Percentiles rank a stretch among this genome's conserved stretches.
Conservation (phyloP, 2,113 vertebrate species). For the Coreoperca whiteheadi region DNA sequence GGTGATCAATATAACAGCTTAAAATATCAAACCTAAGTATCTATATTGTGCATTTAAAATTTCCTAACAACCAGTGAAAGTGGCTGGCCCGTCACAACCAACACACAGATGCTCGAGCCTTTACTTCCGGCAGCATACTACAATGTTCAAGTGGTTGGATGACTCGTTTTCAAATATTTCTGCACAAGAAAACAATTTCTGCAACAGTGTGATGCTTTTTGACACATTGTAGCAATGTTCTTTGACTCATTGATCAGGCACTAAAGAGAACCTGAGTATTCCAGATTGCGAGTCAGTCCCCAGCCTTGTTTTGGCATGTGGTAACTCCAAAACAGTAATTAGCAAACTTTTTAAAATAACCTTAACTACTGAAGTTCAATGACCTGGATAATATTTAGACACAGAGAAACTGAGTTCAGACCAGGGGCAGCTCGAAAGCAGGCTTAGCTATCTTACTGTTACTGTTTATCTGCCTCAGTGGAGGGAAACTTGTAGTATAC, state of each 20-base stretch:
- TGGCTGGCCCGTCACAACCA: not conserved
- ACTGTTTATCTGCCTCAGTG: not conserved
- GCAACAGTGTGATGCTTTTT: not conserved
- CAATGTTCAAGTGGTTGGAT: not conserved
- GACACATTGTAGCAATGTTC: not conserved
- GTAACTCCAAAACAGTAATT: not conserved
- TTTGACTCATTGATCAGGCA: not conserved
- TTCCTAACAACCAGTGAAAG: not conserved
- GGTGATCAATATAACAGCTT: constrained; percentile 1
- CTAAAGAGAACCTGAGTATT: not conserved
- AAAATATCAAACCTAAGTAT: not conserved
- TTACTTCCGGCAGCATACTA: constrained; percentile 2
- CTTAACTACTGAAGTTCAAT: not conserved
- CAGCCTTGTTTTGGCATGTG: constrained; percentile 3
- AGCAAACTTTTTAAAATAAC: constrained; percentile 10
- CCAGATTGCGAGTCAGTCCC: not conserved
- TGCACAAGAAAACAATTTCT: not conserved
- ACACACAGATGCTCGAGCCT: constrained; percentile 7
- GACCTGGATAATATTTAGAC: constrained; percentile 18
- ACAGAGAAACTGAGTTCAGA: not conserved
- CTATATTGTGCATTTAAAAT: not conserved
- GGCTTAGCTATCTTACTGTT: not conserved
- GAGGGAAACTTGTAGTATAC: not conserved
- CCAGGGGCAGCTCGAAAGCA: not conserved
- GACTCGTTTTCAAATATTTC: not conserved